Conservation (phyloP, 1,140 invertebrate species). For the Anoplophora glabripennis region DNA sequence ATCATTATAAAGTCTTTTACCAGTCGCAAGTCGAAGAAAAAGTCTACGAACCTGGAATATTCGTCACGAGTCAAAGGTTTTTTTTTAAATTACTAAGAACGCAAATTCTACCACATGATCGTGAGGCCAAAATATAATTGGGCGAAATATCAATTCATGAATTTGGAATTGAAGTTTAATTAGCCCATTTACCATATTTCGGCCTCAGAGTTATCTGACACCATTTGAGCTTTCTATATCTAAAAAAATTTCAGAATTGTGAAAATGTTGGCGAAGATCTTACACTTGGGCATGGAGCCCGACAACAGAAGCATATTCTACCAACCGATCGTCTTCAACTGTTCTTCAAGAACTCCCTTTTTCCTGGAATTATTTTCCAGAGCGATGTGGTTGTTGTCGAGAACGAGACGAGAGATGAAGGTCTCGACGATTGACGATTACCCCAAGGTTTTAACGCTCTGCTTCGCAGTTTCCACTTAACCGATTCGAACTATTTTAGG, state of each 20-base stretch:
- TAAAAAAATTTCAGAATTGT: slow-evolving; percentile 30
- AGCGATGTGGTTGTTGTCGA: slow-evolving; percentile 43
- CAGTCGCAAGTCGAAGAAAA: slow-evolving; percentile 42
- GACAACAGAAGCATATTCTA: slow-evolving; percentile 34
- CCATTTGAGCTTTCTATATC: no score
- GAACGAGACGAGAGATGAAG: slow-evolving; percentile 45
- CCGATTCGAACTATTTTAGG: slow-evolving; percentile 17
- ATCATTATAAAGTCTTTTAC: slow-evolving; percentile 37
- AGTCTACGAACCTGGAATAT: slow-evolving; percentile 37
- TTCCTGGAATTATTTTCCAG: slow-evolving; percentile 44
- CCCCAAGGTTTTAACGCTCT: slow-evolving; percentile 27
- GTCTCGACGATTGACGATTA: slow-evolving; percentile 38
- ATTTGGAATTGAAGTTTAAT: no score
- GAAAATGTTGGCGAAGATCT: slow-evolving; percentile 36
- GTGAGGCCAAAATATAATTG: no score
- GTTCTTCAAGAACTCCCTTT: slow-evolving; percentile 33
- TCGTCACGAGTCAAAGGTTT: slow-evolving; percentile 38
- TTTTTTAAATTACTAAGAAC: background rate
- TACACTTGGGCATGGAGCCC: slow-evolving; percentile 36
- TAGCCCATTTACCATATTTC: no score
- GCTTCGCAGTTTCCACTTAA: background rate
- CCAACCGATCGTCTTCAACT: slow-evolving; percentile 40
- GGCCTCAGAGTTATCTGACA: no score
- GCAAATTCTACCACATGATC: no score
- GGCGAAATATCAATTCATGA: no score